Evolutionary conservation across 2,888 invertebrate species (phyloP).

Genomic region (Caenorhabditis afra): DNA sequence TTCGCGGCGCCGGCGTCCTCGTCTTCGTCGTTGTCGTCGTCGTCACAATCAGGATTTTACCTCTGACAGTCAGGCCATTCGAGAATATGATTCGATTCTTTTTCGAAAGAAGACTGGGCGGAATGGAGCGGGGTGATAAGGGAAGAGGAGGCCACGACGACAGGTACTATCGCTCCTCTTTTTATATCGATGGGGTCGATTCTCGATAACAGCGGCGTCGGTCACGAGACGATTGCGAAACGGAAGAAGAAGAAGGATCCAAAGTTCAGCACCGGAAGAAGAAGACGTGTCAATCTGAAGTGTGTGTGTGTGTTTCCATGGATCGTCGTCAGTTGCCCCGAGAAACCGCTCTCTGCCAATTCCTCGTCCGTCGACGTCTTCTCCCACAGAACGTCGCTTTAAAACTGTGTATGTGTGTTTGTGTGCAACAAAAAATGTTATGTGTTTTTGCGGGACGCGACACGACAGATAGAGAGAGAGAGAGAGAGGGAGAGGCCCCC

Average conservation of each 20-base stretch:
- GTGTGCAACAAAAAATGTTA: constrained; percentile 10
- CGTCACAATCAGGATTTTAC: too few relatives aligned
- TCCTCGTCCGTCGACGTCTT: background rate
- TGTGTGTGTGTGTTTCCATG: too few relatives aligned
- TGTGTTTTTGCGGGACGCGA: constrained; percentile 5
- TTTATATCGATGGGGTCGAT: constrained; percentile 14
- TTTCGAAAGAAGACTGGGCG: background rate
- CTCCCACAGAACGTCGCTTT: background rate
- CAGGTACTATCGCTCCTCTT: constrained; percentile 21
- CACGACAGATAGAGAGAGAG: too few relatives aligned
- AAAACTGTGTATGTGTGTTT: constrained; percentile 4
- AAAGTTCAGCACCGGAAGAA: background rate
- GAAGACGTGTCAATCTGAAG: too few relatives aligned
- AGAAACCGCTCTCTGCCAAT: background rate
- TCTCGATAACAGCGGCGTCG: background rate
- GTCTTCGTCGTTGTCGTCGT: too few relatives aligned
- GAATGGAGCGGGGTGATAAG: background rate
- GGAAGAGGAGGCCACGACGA: background rate
- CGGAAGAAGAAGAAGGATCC: too few relatives aligned
- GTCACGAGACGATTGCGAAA: too few relatives aligned
- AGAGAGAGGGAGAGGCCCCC: too few relatives aligned
- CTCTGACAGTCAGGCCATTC: too few relatives aligned
- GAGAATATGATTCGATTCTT: background rate
- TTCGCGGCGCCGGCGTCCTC: too few relatives aligned
- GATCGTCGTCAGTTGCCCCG: too few relatives aligned